Evolutionary conservation across 2,113 vertebrate genomes (phyloP), one percentile per base, ranked within the genome.

Genomic region (Bos indicus): DNA sequence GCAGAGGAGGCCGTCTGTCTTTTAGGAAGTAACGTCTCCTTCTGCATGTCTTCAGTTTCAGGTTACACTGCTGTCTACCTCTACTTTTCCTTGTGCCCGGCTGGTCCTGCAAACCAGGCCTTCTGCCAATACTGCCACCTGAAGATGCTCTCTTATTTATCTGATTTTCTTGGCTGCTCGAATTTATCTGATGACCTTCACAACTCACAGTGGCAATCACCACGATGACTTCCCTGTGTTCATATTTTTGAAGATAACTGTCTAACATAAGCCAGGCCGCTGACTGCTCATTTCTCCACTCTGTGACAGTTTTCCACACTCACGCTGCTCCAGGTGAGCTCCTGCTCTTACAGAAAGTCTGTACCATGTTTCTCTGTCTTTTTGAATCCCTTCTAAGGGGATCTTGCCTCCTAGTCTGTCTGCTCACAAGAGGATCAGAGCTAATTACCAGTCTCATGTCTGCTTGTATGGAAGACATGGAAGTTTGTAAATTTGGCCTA

Each of bases 1-100:
- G n/a, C 2, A 13, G 7, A 7, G 9, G 5, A 84, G 7, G 19
- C 3, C 0, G 0, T 5, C 4, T 6, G 0, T 5, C 14, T 51
- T 71, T 59, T 10, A 64, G 28, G 5, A 77, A 60, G 54, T 21
- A 9, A 1, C 2, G 0, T 2, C 2, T 30, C 10, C 28, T 28
- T 43, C 46, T 51, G 5, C 3, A 10, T 2, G 7, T 19, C 28
- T 54, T 7, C 54, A 28, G 2, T 21, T 40, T 15, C 11, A 54
- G 26, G 9, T 28, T 40, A 19, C 12, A 23, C 11, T 0, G 6
- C 3, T 4, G 1, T 3, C 62, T 33, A 14, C 10, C 5, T 51
- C 0, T 7, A 1, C 15, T 26, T 71, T 40, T 23, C 48, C 30
- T 25, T 0, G 5, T 25, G 40, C 28, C n/a, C 25, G 12, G 3